Conservation (phyloP, 2,888 invertebrate species). For the Galerucella nymphaeae region DNA sequence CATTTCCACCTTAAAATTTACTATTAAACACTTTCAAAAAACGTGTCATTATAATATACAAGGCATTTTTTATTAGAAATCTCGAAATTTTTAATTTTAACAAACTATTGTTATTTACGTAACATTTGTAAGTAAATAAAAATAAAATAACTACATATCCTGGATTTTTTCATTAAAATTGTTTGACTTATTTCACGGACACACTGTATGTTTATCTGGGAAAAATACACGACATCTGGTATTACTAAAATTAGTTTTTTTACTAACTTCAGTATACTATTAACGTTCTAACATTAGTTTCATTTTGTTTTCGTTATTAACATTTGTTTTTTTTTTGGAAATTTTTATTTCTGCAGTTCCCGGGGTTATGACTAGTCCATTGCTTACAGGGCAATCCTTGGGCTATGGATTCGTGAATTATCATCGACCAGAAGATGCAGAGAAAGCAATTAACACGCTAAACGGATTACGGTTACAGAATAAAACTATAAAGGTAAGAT, state of each 20-base stretch:
- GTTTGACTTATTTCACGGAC: neutral
- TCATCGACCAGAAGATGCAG: slow-evolving; percentile 96
- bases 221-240: neutral
- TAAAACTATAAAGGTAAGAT: slow-evolving; percentile 95
- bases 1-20: no score
- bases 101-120: no score
- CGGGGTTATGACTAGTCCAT: slow-evolving; percentile 66
- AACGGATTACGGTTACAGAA: slow-evolving; percentile 98
- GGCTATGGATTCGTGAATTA: slow-evolving; percentile 99
- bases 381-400: slow-evolving; percentile 90
- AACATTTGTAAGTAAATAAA: neutral
- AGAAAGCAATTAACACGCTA: slow-evolving; percentile 97
- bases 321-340: slow-evolving; percentile 54
- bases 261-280: slow-evolving; percentile 11
- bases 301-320: slow-evolving; percentile 56
- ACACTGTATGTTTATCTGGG: neutral
- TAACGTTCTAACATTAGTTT: slow-evolving; percentile 37
- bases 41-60: no score
- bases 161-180: neutral
- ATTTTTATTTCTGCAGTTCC: slow-evolving; percentile 62
- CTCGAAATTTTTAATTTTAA: no score
- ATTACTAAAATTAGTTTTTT: neutral
- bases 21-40: no score
- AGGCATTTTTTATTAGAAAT: no score
- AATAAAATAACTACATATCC: neutral